These are phyloP conservation scores for Bombus breviceps DNA, from an alignment of 1,140 invertebrate species.

Conservation along the genomic window DNA sequence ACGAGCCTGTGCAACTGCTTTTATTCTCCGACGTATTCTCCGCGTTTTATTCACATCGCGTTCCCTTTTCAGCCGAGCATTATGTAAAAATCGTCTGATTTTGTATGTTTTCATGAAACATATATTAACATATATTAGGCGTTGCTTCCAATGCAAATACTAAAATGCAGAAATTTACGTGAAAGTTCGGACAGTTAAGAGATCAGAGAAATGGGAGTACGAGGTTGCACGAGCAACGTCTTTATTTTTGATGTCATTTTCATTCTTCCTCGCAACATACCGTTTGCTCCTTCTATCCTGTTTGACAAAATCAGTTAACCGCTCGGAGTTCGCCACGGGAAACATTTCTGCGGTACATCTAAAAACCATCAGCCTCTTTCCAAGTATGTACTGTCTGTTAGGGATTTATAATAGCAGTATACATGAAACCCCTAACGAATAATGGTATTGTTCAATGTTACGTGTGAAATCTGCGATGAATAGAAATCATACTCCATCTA, in stretches of 20 bases:
- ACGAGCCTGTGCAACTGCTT: background rate
- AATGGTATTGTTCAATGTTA: background rate
- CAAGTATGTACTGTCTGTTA: too few species aligned
- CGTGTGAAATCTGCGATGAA: slow-evolving; percentile 30
- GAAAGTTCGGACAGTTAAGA: background rate
- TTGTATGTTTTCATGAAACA: background rate
- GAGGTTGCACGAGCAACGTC: background rate
- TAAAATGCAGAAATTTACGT: background rate
- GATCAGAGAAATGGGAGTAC: background rate
- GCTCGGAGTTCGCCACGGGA: too few species aligned
- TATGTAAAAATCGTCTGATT: background rate
- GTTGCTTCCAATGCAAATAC: background rate
- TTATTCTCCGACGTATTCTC: slow-evolving; percentile 19
- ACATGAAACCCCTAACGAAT: background rate
- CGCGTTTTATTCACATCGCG: background rate
- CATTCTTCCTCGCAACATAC: too few species aligned
- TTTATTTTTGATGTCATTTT: too few species aligned
- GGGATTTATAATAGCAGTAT: too few species aligned
- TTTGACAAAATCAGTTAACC: too few species aligned
- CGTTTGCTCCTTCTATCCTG: too few species aligned
- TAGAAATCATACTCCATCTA: slow-evolving; percentile 35
- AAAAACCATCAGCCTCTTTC: too few species aligned
- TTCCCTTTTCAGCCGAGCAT: background rate
- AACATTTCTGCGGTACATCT: too few species aligned
- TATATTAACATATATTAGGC: background rate